phyloP scores from a whole-genome alignment of 2,113 vertebrate species.

The Choloepus hoffmanni region DNA sequence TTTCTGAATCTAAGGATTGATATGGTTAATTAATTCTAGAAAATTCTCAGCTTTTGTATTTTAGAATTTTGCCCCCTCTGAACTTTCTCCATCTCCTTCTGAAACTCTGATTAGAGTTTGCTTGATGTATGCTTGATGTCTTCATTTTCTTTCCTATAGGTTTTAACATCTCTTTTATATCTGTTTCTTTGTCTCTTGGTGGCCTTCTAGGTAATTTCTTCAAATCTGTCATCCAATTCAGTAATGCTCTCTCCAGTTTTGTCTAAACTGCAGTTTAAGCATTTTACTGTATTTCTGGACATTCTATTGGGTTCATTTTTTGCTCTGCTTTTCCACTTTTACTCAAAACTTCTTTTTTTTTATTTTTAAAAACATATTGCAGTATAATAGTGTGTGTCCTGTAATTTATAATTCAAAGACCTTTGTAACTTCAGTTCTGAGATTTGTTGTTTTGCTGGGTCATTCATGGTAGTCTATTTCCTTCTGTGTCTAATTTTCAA shows the following conservation, averaged over 20 bases:
- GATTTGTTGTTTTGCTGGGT: not conserved
- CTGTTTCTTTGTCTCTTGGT: not conserved
- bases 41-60: not conserved
- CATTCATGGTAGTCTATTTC: not conserved
- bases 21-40: not conserved
- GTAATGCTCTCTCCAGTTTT: not conserved
- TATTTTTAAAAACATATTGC: not conserved
- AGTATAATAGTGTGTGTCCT: not conserved
- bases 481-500: not conserved
- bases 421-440: not conserved
- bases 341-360: not conserved
- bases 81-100: not conserved
- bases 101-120: not conserved
- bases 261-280: not conserved
- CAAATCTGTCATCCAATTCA: not conserved
- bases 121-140: not conserved
- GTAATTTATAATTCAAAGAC: not conserved
- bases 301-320: not conserved
- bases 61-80: not conserved
- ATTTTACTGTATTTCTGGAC: not conserved
- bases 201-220: not conserved
- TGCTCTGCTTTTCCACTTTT: not conserved
- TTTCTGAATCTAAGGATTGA: not conserved
- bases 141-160: not conserved
- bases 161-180: not conserved